Conservation (phyloP, 2,113 vertebrate genomes). For the Anoplopoma fimbria region DNA sequence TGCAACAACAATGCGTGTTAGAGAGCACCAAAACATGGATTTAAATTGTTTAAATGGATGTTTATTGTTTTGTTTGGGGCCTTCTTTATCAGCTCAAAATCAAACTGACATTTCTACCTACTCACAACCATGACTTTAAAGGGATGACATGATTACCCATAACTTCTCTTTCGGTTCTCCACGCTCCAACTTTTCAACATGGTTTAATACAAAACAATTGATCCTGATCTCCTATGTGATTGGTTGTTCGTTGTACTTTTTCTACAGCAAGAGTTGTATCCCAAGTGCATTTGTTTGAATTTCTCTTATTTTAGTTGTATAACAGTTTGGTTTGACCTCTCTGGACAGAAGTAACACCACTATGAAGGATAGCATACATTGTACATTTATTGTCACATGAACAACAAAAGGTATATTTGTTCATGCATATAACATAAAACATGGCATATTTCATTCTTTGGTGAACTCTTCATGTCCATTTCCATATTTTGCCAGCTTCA, state of each 20-base stretch:
- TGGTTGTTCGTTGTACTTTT: no score
- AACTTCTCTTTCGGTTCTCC: slow-evolving; percentile 4
- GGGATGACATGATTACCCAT: neutral
- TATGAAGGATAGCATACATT: neutral
- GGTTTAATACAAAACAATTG: neutral
- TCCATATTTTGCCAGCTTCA: neutral
- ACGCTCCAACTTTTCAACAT: neutral
- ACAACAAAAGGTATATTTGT: neutral
- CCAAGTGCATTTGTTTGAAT: no score
- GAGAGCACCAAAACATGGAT: no score
- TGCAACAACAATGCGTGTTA: neutral
- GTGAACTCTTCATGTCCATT: neutral
- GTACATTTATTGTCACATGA: neutral
- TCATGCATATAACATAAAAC: neutral
- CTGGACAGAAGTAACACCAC: neutral
- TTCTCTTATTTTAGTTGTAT: no score
- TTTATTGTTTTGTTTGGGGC: neutral
- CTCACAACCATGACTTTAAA: neutral
- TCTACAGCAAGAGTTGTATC: no score
- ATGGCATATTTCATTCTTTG: no score
- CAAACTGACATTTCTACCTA: no score
- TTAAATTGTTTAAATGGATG: no score
- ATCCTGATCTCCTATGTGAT: no score
- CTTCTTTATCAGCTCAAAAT: no score
- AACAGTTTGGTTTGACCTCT: neutral